A percentile compares a stretch with the other conserved stretches of the same genome.
Conservation (phyloP, 2,888 invertebrate genomes). For the Tipula helvola region DNA sequence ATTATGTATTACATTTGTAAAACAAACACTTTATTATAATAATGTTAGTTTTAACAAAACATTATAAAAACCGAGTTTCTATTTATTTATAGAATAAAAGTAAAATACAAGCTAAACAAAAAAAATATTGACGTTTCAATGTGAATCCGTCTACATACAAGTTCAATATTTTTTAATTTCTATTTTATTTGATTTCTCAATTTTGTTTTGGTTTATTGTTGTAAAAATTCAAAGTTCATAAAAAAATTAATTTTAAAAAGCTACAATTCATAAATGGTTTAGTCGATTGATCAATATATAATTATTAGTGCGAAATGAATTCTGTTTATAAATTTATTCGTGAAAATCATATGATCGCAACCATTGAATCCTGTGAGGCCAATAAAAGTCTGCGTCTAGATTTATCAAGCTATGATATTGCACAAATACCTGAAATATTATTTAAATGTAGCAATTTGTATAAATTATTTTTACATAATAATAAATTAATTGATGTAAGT, state of each 20-base stretch:
- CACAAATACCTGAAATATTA: slow-evolving; percentile 44
- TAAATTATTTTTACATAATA: slow-evolving; percentile 50
- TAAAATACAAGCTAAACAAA: too few species aligned
- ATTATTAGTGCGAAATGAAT: slow-evolving; percentile 37
- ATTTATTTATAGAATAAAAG: background rate
- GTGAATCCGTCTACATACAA: background rate
- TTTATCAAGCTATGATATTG: slow-evolving; percentile 51
- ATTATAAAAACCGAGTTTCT: background rate
- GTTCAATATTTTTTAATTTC: background rate
- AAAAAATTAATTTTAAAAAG: slow-evolving; percentile 12
- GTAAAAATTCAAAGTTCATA: slow-evolving; percentile 9
- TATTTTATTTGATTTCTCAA: background rate
- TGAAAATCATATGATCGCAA: slow-evolving; percentile 51
- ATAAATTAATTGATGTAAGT: slow-evolving; percentile 42
- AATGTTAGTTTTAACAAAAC: background rate
- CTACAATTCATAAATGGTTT: slow-evolving; percentile 13
- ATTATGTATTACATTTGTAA: background rate
- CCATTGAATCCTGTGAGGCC: slow-evolving; percentile 49
- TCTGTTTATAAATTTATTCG: slow-evolving; percentile 54
- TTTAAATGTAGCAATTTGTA: slow-evolving; percentile 43
- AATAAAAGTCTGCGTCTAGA: slow-evolving; percentile 46
- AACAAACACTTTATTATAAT: background rate
- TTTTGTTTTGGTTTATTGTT: background rate
- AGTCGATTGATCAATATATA: slow-evolving; percentile 5
- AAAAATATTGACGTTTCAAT: background rate